These are phyloP conservation scores for Adela reaumurella DNA, from an alignment of 2,888 invertebrate species.

Conservation along the genomic window DNA sequence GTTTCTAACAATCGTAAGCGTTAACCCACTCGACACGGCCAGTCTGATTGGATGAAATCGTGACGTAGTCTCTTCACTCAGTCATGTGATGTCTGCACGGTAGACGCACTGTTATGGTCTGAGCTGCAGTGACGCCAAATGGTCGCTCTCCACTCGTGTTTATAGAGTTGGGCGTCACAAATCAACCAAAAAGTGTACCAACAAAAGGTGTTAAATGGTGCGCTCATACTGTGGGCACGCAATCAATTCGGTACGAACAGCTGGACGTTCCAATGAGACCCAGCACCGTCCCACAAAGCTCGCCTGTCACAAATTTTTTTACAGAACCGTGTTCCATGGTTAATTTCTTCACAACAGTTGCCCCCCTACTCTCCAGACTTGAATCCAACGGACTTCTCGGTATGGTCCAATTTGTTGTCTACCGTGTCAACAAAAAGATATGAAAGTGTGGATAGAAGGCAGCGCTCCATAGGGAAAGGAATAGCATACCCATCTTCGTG, in stretches of 20 bases:
- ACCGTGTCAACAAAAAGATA: slow-evolving; percentile 4
- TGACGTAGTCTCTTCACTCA: too few species aligned
- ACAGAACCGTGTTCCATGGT: not conserved
- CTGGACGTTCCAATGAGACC: slow-evolving; percentile 4
- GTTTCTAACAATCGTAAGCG: too few species aligned
- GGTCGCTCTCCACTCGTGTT: slow-evolving; percentile 19
- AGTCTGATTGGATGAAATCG: too few species aligned
- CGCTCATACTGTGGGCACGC: slow-evolving; percentile 1
- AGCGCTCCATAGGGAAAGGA: slow-evolving; percentile 1
- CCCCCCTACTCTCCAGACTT: slow-evolving; percentile 5
- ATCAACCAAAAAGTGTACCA: slow-evolving; percentile 1
- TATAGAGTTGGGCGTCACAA: slow-evolving; percentile 13
- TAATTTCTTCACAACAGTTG: not conserved
- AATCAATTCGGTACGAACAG: slow-evolving; percentile 2
- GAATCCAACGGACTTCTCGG: slow-evolving; percentile 5
- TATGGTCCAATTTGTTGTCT: slow-evolving; percentile 5
- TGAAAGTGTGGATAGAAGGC: slow-evolving; percentile 1
- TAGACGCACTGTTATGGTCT: slow-evolving; percentile 4
- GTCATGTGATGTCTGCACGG: too few species aligned
- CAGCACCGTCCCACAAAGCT: slow-evolving; percentile 3
- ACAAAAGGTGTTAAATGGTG: slow-evolving; percentile 1
- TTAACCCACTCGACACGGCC: too few species aligned
- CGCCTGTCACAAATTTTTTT: not conserved
- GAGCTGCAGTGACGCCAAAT: slow-evolving; percentile 3
- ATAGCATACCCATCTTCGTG: not conserved